These are phyloP conservation scores for Trilocha varians DNA, from an alignment of 2,888 invertebrate genomes.

Conservation along the genomic window DNA sequence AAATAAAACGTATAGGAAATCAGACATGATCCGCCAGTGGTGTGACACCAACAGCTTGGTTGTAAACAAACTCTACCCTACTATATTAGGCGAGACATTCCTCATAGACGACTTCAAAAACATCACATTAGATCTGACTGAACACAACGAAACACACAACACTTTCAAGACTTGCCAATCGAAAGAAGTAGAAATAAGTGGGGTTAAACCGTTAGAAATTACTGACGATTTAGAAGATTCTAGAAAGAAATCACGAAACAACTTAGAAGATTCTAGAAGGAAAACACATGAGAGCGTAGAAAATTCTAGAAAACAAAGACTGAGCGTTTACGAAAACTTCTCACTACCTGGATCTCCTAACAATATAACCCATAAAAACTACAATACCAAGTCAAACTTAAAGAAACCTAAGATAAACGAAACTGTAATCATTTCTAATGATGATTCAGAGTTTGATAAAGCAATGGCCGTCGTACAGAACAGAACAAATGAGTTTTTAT, in stretches of 20 bases:
- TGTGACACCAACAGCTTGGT: conserved; percentile 52
- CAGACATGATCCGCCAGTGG: conserved; percentile 59
- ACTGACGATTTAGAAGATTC: conserved; percentile 26
- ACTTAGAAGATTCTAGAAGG: no score
- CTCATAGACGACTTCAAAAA: conserved; percentile 44
- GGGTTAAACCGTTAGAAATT: conserved; percentile 36
- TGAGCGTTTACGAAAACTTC: conserved; percentile 56
- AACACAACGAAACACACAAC: conserved; percentile 27
- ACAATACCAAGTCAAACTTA: conserved; percentile 47
- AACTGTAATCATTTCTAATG: conserved; percentile 25
- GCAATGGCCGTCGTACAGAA: conserved; percentile 52
- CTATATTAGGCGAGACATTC: conserved; percentile 52
- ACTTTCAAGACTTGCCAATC: conserved; percentile 52
- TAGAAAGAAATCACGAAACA: no score
- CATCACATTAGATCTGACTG: conserved; percentile 36
- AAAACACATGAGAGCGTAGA: no score
- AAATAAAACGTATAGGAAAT: conserved; percentile 37
- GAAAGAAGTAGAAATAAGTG: conserved; percentile 45
- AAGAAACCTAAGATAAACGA: conserved; percentile 25
- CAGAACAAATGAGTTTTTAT: conserved; percentile 54
- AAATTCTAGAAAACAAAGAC: conserved; percentile 24
- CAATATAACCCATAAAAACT: conserved; percentile 51
- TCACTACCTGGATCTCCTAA: conserved; percentile 58
- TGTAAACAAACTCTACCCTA: conserved; percentile 60
- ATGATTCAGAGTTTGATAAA: conserved; percentile 40